phyloP scores from a whole-genome alignment of 2,888 invertebrate genomes.

The Drosophila infuscata region DNA sequence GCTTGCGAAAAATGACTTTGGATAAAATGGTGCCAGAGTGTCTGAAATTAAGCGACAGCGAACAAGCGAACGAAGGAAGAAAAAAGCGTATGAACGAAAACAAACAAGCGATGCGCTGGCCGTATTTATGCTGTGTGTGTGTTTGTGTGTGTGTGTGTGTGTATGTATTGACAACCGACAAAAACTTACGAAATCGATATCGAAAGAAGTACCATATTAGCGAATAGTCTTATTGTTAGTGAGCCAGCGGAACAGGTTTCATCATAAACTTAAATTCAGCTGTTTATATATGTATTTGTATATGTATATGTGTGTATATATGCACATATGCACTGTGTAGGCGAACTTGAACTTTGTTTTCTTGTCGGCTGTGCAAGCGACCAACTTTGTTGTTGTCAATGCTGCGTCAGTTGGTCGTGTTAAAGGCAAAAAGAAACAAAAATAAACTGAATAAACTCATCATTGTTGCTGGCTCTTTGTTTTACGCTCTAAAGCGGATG shows the following conservation, averaged over 20 bases:
- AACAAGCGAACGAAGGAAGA: conserved; percentile 28
- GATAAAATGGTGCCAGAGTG: conserved; percentile 74
- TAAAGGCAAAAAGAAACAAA: conserved; percentile 27
- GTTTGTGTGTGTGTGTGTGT: neutral
- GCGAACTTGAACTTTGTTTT: conserved; percentile 64
- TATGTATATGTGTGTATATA: neutral
- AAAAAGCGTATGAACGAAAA: conserved; percentile 54
- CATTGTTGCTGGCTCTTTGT: conserved; percentile 51
- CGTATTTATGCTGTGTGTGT: neutral
- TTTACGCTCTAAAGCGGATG: conserved; percentile 47
- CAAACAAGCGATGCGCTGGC: conserved; percentile 65
- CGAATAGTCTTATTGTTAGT: conserved; percentile 31
- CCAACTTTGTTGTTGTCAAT: conserved; percentile 13
- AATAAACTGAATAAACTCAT: conserved; percentile 30
- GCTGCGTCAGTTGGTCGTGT: conserved; percentile 46
- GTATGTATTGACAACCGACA: conserved; percentile 43
- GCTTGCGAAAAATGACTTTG: conserved; percentile 69
- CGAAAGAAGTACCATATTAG: conserved; percentile 28
- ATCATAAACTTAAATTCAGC: conserved; percentile 21
- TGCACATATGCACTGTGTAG: conserved; percentile 32
- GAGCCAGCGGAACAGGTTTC: conserved; percentile 49
- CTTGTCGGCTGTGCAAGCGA: conserved; percentile 46
- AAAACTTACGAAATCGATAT: conserved; percentile 45
- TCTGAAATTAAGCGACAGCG: conserved; percentile 69
- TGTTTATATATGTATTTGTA: conserved; percentile 1